Evolutionary conservation across 2,888 invertebrate species (phyloP).

Genomic region (Proisotoma minuta): DNA sequence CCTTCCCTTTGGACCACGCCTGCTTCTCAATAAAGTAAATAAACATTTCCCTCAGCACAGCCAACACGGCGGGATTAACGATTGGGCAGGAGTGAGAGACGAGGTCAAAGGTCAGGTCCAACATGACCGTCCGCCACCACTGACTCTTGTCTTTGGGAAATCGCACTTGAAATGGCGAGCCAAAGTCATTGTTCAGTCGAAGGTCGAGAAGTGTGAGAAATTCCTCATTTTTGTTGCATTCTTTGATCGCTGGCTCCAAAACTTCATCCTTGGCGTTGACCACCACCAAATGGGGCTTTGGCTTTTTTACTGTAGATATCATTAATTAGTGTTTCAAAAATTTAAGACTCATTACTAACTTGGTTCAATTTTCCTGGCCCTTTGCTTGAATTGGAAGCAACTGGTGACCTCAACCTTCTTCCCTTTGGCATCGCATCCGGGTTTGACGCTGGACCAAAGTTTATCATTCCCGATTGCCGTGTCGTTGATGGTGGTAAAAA

Average conservation of each 20-base stretch:
- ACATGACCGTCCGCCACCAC: not conserved
- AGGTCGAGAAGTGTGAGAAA: not conserved
- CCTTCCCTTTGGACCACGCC: not conserved
- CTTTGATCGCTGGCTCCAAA: not conserved
- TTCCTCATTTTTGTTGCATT: not conserved
- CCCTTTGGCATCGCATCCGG: not conserved
- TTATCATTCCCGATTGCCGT: not conserved
- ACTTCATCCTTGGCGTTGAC: not conserved
- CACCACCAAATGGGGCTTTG: not conserved
- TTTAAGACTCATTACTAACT: no score
- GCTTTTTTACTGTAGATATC: no score
- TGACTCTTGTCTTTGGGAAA: not conserved
- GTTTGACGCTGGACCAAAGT: not conserved
- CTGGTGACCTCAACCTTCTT: not conserved
- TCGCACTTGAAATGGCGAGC: not conserved
- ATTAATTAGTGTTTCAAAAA: no score
- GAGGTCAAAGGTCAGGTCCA: not conserved
- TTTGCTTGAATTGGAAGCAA: not conserved
- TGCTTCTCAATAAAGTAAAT: not conserved
- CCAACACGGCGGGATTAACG: not conserved
- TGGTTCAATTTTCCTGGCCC: no score
- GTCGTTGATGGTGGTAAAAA: not conserved
- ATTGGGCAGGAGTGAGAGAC: not conserved
- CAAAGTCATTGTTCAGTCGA: not conserved
- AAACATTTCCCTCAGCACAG: not conserved